Evolutionary conservation across 2,113 vertebrate genomes (phyloP).

Genomic region (Forbesichthys agassizii): DNA sequence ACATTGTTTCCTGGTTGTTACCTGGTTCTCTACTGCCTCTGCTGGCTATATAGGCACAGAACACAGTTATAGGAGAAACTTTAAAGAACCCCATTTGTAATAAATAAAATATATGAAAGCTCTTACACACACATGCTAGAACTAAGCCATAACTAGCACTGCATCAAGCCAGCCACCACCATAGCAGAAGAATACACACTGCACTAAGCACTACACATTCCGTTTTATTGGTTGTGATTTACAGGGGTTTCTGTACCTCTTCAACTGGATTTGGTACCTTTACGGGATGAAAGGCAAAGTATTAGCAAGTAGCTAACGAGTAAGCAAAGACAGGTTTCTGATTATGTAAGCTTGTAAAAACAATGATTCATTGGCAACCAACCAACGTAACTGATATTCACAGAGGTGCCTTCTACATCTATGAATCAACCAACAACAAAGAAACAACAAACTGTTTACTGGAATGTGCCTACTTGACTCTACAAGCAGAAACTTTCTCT

Average conservation of each 20-base stretch:
- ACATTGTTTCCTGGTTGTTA: conserved; percentile 29
- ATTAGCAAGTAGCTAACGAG: background rate
- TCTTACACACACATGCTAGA: background rate
- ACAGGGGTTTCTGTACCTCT: conserved; percentile 40
- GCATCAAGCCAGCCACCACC: conserved; percentile 9
- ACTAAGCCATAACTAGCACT: background rate
- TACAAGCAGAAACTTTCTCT: background rate
- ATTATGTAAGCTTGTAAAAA: background rate
- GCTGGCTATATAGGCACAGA: conserved; percentile 58
- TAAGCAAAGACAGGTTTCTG: background rate
- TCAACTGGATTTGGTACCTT: conserved; percentile 37
- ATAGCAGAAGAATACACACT: background rate
- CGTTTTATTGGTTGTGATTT: background rate
- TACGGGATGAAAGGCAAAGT: background rate
- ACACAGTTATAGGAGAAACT: conserved; percentile 12
- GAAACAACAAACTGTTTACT: background rate
- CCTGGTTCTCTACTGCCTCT: conserved; percentile 68
- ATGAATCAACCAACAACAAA: background rate
- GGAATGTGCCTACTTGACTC: background rate
- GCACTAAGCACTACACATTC: background rate
- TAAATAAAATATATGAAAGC: conserved; percentile 3
- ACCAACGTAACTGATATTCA: too few species aligned
- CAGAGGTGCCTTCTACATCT: too few species aligned
- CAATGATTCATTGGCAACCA: background rate
- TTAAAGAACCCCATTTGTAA: background rate